Conservation (phyloP, 1,140 invertebrate species). For the Drosophila athabasca region DNA sequence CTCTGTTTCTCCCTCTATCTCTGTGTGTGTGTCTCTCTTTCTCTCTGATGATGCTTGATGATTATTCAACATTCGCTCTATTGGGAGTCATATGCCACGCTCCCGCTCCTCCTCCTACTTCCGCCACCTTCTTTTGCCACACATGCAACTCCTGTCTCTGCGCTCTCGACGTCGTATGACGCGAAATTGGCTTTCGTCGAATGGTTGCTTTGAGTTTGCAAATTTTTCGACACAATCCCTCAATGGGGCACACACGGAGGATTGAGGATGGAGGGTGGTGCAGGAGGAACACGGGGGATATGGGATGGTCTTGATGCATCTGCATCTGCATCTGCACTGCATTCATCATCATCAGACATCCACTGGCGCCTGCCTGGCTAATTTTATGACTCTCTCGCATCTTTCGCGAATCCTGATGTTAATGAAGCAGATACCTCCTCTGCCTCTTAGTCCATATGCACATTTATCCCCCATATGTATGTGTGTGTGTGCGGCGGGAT, state of each 20-base stretch:
- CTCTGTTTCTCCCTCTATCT: background rate
- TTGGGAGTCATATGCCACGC: constrained; percentile 71
- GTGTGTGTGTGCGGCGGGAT: constrained; percentile 26
- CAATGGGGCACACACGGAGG: constrained; percentile 12
- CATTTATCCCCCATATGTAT: background rate
- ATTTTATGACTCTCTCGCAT: constrained; percentile 77
- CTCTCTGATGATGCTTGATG: constrained; percentile 68
- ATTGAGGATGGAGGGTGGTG: background rate
- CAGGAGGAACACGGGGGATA: background rate
- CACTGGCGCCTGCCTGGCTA: constrained; percentile 57
- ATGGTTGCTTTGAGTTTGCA: constrained; percentile 82
- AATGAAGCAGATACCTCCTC: constrained; percentile 55
- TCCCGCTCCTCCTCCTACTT: constrained; percentile 1
- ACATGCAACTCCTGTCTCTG: constrained; percentile 18
- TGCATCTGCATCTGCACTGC: constrained; percentile 18
- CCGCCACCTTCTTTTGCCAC: constrained; percentile 20
- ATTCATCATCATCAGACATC: constrained; percentile 71
- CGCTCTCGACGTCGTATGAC: constrained; percentile 48
- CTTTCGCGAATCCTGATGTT: constrained; percentile 71
- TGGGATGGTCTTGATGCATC: background rate
- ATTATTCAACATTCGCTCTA: constrained; percentile 78
- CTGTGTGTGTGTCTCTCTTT: constrained; percentile 1
- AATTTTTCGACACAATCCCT: constrained; percentile 70
- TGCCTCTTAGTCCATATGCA: no score
- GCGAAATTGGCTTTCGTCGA: constrained; percentile 79